Percentiles rank a stretch among this genome's conserved stretches.
These are phyloP conservation scores for Oreohelix idahoensis DNA, from an alignment of 1,140 invertebrate genomes.

Conservation along the genomic window DNA sequence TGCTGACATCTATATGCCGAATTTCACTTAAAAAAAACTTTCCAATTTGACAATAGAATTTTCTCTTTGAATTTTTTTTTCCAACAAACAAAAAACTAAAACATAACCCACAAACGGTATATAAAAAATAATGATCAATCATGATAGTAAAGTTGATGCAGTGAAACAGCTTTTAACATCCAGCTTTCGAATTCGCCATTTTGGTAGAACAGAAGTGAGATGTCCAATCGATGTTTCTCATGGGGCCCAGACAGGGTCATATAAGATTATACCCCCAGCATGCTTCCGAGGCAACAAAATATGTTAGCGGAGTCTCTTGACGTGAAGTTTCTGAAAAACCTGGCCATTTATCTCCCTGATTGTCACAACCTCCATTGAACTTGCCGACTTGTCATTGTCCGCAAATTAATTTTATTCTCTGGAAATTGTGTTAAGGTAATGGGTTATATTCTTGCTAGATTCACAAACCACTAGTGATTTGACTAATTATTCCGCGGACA, in stretches of 20 bases:
- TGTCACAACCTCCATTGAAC: conserved; percentile 14
- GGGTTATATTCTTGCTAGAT: background rate
- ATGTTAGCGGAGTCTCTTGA: background rate
- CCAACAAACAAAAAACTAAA: too few relatives aligned
- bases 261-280: background rate
- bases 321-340: background rate
- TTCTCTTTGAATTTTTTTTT: too few relatives aligned
- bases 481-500: background rate
- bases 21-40: too few relatives aligned
- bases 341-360: conserved; percentile 9
- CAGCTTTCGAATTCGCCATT: background rate
- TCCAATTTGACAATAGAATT: too few relatives aligned
- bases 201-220: background rate
- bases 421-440: conserved; percentile 8
- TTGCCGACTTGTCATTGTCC: conserved; percentile 3
- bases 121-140: too few relatives aligned
- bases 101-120: too few relatives aligned
- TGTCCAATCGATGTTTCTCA: background rate
- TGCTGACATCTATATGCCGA: too few relatives aligned
- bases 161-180: too few relatives aligned
- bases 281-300: background rate
- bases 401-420: conserved; percentile 11
- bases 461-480: background rate
- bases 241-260: background rate
- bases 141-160: too few relatives aligned